Evolutionary conservation across 2,888 invertebrate genomes (phyloP), one percentile per base, ranked within the genome.

Genomic region (Pachymerium ferrugineum): DNA sequence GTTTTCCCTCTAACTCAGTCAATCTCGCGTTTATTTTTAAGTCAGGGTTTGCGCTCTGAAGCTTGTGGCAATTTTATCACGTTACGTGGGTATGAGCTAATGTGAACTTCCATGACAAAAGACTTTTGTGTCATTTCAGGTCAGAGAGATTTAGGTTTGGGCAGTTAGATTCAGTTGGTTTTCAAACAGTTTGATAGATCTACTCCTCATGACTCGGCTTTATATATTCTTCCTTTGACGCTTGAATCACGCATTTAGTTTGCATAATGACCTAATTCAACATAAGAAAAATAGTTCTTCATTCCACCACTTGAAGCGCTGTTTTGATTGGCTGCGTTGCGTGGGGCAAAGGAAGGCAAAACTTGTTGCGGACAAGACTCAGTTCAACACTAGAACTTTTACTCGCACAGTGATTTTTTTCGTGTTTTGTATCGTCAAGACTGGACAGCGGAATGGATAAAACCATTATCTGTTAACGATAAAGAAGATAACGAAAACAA

Each of bases 1-100:
- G 62, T 62, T 62, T 62, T 62, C 14, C 62, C 62, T 62, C 62
- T 8, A 62, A 62, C 62, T 62, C 62, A 62, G 28, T 28, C 62
- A 62, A 62, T 62, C 62, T 62, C 25, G 62, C 62, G 10, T 62
- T 28, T 62, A 62, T 62, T 62, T 62, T 25, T 62, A 62, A 62
- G 25, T 2, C 8, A 62, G 25, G 10, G 14, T 38, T 14, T 12
- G 14, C 28, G 25, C 25, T 28, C 28, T 62, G 25, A 28, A 62
- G 28, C 10, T 62, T 62, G 62, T 0, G 62, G 5, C 8, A 10
- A 62, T 3, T 62, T 62, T 62, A 25, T 25, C 62, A 28, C 25
- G 28, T 28, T n/a, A n/a, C n/a, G n/a, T 3, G 62, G 12, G 4
- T 16, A 3, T 4, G 38, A 4, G 16, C 14, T 16, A 2, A 3